phyloP scores from a whole-genome alignment of 2,888 invertebrate genomes.

The Luperina nickerlii region DNA sequence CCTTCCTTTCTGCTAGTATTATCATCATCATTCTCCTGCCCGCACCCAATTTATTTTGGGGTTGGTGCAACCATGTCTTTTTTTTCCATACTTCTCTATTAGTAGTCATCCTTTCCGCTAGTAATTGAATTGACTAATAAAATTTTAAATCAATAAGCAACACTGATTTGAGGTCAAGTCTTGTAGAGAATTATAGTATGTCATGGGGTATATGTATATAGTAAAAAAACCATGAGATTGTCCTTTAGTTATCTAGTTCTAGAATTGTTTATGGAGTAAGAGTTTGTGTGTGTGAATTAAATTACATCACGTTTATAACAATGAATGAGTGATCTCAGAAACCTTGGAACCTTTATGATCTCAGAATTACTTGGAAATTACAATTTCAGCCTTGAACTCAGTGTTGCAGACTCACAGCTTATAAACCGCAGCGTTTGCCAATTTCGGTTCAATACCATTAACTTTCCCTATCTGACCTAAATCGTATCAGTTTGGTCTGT shows the following conservation, averaged over 20 bases:
- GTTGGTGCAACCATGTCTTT: neutral
- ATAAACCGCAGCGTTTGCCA: constrained; percentile 46
- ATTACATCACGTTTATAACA: constrained; percentile 41
- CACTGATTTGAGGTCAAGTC: neutral
- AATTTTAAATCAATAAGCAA: neutral
- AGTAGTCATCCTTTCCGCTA: neutral
- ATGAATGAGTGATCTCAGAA: constrained; percentile 47
- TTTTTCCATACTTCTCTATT: neutral
- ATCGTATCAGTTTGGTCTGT: constrained; percentile 53
- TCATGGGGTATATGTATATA: neutral
- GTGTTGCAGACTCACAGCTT: constrained; percentile 10
- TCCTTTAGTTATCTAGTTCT: constrained; percentile 11
- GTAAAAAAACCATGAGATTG: neutral
- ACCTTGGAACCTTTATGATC: constrained; percentile 50
- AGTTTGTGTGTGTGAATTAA: constrained; percentile 35
- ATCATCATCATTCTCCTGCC: neutral
- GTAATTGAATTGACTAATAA: neutral
- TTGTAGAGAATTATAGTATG: neutral
- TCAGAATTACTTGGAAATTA: constrained; percentile 48
- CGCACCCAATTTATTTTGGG: neutral
- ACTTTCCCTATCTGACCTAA: constrained; percentile 61
- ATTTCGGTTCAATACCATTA: constrained; percentile 53
- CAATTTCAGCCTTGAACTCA: constrained; percentile 59
- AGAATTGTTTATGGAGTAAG: constrained; percentile 34
- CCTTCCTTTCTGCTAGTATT: neutral